A percentile compares a stretch with the other conserved stretches of the same genome.
Conservation (phyloP, 2,797 vertebrate genomes). For the Tokudaia muenninki region DNA sequence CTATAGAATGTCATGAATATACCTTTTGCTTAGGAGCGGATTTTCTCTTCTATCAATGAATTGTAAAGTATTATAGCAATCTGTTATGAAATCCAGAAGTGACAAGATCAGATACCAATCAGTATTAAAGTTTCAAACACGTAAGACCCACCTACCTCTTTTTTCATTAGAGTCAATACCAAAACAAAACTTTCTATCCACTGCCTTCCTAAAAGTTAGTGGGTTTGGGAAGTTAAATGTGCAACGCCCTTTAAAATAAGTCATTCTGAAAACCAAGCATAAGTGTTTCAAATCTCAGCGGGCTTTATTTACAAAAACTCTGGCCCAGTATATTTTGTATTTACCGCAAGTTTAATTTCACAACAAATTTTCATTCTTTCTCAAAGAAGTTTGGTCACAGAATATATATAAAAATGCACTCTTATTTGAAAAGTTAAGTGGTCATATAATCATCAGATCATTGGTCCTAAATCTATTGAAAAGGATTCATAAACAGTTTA, state of each 20-base stretch:
- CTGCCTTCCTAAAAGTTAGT: conserved; percentile 49
- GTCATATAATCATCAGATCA: conserved; percentile 38
- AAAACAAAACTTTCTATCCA: background rate
- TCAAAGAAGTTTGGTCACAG: conserved; percentile 51
- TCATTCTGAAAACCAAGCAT: conserved; percentile 43
- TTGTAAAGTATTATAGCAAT: conserved; percentile 53
- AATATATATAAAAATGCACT: background rate
- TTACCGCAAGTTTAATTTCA: conserved; percentile 66
- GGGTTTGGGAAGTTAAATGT: conserved; percentile 46
- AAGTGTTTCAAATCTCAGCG: conserved; percentile 49
- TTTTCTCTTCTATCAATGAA: conserved; percentile 57
- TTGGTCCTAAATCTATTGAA: conserved; percentile 22
- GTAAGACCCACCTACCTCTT: conserved; percentile 51
- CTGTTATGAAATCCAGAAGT: conserved; percentile 39
- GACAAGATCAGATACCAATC: conserved; percentile 46
- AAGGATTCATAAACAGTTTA: conserved; percentile 21
- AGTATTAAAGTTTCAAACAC: conserved; percentile 45
- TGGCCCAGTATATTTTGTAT: background rate
- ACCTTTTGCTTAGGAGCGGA: conserved; percentile 31
- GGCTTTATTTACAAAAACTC: conserved; percentile 38
- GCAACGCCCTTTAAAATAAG: conserved; percentile 51
- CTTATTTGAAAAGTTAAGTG: conserved; percentile 60
- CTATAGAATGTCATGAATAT: background rate
- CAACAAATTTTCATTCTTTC: conserved; percentile 64
- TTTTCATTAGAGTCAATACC: conserved; percentile 40